Percentiles rank a stretch among this genome's conserved stretches.
Conservation (phyloP, 2,113 vertebrate species). For the Myiagra hebetior region DNA sequence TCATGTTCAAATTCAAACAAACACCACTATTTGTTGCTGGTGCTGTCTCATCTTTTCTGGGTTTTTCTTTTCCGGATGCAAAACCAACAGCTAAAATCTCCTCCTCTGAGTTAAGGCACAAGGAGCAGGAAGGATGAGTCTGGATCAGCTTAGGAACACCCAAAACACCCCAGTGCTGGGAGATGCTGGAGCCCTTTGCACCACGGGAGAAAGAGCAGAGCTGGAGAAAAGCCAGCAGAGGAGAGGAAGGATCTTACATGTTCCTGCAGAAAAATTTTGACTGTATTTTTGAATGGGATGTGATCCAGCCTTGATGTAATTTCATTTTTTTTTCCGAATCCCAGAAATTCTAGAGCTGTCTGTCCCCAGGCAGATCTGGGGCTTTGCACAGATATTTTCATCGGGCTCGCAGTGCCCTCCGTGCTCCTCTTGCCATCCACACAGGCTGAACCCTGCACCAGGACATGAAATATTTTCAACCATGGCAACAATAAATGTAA, state of each 20-base stretch:
- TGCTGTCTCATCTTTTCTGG: not conserved
- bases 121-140: not conserved
- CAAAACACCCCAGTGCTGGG: not conserved
- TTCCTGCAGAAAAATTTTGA: not conserved
- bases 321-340: not conserved
- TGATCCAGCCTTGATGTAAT: not conserved
- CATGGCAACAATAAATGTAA: not conserved
- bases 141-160: not conserved
- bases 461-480: not conserved
- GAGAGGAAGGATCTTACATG: not conserved
- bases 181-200: not conserved
- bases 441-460: not conserved
- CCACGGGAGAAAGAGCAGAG: not conserved
- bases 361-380: not conserved
- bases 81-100: not conserved
- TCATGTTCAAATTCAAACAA: not conserved
- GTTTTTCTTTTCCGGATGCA: not conserved
- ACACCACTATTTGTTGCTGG: not conserved
- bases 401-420: not conserved
- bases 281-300: not conserved
- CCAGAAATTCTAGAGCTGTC: not conserved
- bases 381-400: not conserved
- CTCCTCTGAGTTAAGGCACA: not conserved
- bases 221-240: not conserved
- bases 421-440: not conserved